Evolutionary conservation across 2,888 invertebrate genomes (phyloP).

Genomic region (Calliopum simillimum): DNA sequence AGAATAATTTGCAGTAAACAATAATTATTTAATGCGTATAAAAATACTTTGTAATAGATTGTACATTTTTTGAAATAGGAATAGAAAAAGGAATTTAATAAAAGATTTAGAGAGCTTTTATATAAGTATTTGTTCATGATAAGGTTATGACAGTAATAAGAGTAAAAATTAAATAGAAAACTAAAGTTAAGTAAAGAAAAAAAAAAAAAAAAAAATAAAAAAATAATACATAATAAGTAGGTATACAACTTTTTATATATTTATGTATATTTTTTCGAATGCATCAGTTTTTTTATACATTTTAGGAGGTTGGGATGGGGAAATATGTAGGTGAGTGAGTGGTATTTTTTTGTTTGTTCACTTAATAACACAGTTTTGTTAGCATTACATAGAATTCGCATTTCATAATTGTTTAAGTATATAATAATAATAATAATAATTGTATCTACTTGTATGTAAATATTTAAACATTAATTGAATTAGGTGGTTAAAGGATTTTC

Average conservation of each 20-base stretch:
- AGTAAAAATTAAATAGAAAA: constrained; percentile 18
- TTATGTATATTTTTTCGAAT: too few relatives aligned
- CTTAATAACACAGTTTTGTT: constrained; percentile 29
- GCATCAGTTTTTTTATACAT: too few relatives aligned
- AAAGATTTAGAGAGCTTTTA: neutral
- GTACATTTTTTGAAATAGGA: constrained; percentile 21
- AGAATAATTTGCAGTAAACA: constrained; percentile 38
- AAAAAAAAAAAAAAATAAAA: too few relatives aligned
- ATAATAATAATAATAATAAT: too few relatives aligned
- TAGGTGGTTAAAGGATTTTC: constrained; percentile 21
- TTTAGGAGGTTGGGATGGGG: too few relatives aligned
- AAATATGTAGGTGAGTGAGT: neutral
- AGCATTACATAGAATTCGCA: constrained; percentile 41
- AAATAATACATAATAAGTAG: constrained; percentile 3
- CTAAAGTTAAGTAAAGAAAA: too few relatives aligned
- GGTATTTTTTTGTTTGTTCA: constrained; percentile 7
- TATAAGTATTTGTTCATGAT: too few relatives aligned
- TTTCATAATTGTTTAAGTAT: constrained; percentile 40
- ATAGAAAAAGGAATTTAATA: constrained; percentile 30
- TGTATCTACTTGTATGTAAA: constrained; percentile 49
- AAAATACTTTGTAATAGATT: constrained; percentile 16
- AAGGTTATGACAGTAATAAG: too few relatives aligned
- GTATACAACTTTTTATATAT: neutral
- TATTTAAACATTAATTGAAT: constrained; percentile 40
- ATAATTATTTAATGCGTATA: constrained; percentile 34